phyloP scores from a whole-genome alignment of 2,888 invertebrate species.

The Watsonalla binaria region DNA sequence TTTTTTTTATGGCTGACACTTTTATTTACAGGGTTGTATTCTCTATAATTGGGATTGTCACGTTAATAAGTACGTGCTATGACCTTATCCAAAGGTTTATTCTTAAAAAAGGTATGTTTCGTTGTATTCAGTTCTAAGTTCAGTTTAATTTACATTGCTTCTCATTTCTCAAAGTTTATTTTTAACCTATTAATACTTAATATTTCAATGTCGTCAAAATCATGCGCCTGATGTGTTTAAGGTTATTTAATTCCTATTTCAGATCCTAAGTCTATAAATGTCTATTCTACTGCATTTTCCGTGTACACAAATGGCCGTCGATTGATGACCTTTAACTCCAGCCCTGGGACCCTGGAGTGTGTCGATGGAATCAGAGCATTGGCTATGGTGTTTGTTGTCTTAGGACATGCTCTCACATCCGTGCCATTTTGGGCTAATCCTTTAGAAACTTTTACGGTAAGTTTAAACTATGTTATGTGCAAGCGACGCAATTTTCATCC shows the following conservation, averaged over 20 bases:
- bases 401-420: conserved; percentile 40
- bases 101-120: background rate
- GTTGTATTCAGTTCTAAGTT: no score
- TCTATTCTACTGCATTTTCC: conserved; percentile 27
- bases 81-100: background rate
- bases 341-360: conserved; percentile 42
- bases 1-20: background rate
- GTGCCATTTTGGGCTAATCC: conserved; percentile 19
- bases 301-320: conserved; percentile 49
- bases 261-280: conserved; percentile 28
- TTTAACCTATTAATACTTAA: no score
- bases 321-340: conserved; percentile 35
- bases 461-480: background rate
- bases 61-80: background rate
- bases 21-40: background rate
- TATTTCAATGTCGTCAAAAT: no score
- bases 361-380: conserved; percentile 58
- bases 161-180: no score
- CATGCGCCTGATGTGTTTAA: background rate
- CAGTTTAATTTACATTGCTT: no score
- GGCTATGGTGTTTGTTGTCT: conserved; percentile 61
- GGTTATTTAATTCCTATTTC: conserved; percentile 9
- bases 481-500: no score
- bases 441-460: conserved; percentile 14
- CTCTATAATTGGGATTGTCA: background rate